phyloP scores from a whole-genome alignment of 2,113 vertebrate genomes.

The Mastomys natalensis region DNA sequence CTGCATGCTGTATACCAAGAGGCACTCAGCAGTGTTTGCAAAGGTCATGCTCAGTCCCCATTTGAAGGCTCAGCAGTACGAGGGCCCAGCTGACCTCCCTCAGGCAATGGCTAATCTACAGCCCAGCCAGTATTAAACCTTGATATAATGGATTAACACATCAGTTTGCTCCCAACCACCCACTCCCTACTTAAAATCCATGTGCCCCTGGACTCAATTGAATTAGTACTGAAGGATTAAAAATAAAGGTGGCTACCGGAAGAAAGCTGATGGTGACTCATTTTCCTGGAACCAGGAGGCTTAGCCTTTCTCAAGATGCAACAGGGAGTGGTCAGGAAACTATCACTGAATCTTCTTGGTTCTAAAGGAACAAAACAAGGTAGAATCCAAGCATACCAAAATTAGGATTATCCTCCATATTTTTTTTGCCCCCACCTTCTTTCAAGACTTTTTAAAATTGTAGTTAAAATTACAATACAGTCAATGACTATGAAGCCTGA shows the following conservation, averaged over 20 bases:
- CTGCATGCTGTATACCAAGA: too few species aligned
- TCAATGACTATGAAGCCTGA: background rate
- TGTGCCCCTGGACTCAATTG: background rate
- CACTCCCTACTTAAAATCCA: background rate
- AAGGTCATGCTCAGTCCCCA: background rate
- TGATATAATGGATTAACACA: background rate
- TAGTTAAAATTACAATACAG: background rate
- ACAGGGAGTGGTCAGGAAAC: background rate
- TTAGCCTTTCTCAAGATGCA: background rate
- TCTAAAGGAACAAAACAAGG: background rate
- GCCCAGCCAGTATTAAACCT: background rate
- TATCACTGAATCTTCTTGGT: accelerated
- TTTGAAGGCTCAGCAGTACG: background rate
- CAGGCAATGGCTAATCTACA: background rate
- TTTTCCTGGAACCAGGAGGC: background rate
- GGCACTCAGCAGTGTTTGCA: too few species aligned
- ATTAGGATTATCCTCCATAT: background rate
- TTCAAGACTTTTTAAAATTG: background rate
- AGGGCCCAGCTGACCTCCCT: background rate
- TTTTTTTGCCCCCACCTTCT: background rate
- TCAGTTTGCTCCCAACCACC: background rate
- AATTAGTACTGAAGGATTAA: background rate
- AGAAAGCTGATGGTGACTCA: too few species aligned
- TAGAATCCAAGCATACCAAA: background rate
- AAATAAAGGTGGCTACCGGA: background rate